phyloP scores from a whole-genome alignment of 2,797 vertebrate species.

The Okamejei kenojei region DNA sequence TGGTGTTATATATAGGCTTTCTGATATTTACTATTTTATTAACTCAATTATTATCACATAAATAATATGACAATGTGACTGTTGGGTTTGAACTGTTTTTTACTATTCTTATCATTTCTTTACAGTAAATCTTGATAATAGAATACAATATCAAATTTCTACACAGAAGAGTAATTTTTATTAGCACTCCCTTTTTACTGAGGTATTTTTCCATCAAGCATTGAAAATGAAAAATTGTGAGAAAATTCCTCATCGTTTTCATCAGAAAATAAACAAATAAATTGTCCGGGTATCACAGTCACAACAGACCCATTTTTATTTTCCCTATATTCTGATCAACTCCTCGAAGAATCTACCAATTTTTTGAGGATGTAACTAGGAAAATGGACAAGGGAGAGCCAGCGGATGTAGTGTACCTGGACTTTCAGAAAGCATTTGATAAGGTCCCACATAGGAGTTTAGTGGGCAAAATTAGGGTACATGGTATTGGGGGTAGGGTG shows the following conservation, averaged over 20 bases:
- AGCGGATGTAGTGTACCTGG: no score
- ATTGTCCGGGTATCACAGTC: not conserved
- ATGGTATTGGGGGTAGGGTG: no score
- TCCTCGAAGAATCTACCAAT: no score
- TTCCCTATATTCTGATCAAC: no score
- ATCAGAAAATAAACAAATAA: not conserved
- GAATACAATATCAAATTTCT: not conserved
- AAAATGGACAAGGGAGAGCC: no score
- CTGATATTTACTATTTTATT: not conserved
- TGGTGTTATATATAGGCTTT: not conserved
- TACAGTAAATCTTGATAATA: not conserved
- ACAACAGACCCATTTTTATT: no score
- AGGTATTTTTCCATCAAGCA: not conserved
- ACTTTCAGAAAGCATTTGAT: no score
- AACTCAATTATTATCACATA: not conserved
- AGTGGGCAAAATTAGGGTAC: no score
- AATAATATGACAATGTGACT: not conserved
- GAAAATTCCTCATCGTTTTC: not conserved
- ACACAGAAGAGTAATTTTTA: not conserved
- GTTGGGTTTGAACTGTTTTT: not conserved
- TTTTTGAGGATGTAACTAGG: no score
- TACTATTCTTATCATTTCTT: not conserved
- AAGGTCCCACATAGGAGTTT: no score
- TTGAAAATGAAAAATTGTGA: not conserved
- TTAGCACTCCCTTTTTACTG: not conserved